Evolutionary conservation across 2,797 vertebrate genomes (phyloP), one percentile per base, ranked within the genome.

Genomic region (Argentina silus): DNA sequence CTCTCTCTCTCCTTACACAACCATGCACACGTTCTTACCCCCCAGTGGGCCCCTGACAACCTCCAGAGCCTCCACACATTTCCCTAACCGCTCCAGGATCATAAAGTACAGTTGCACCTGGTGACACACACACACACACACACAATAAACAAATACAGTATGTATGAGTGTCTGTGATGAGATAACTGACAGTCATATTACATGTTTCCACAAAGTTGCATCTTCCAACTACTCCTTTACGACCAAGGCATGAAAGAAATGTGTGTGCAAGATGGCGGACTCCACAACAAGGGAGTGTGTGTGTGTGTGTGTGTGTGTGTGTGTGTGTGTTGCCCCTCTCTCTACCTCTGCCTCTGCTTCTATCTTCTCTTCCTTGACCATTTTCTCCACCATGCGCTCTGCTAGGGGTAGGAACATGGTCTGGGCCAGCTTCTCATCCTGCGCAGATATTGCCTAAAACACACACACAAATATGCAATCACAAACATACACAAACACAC

Each of bases 291-390:
- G 27, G 27, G 27, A 36, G 27, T 36, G 27, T 36, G n/a, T n/a
- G n/a, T n/a, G n/a, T n/a, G n/a, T n/a, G n/a, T n/a, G n/a, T n/a
- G 27, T 36, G 47, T 48, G n/a, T n/a, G n/a, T n/a, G n/a, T n/a
- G n/a, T n/a, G n/a, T n/a, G n/a, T n/a, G 27, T 36, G 47, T 48
- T 12, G 11, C 7, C 11, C 7, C 7, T 48, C 47, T 48, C 47
- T 72, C 94, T 87, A 98, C 98, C 91, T 99, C 98, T 12, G 98
- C 98, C 85, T 99, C 98, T 0, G 98, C 98, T 87, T 99, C 98
- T 0, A 99, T 99, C 91, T 99, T 99, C 86, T 99, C 97, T 81
- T 99, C 98, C 81, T 97, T 99, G 7, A 99, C 98, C 98, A 99
- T 99, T 86, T 98, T 99, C 86, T 98, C 98, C 82, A 99, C 98